These are phyloP conservation scores for Synchiropus splendidus DNA, from an alignment of 2,113 vertebrate species.

Conservation along the genomic window DNA sequence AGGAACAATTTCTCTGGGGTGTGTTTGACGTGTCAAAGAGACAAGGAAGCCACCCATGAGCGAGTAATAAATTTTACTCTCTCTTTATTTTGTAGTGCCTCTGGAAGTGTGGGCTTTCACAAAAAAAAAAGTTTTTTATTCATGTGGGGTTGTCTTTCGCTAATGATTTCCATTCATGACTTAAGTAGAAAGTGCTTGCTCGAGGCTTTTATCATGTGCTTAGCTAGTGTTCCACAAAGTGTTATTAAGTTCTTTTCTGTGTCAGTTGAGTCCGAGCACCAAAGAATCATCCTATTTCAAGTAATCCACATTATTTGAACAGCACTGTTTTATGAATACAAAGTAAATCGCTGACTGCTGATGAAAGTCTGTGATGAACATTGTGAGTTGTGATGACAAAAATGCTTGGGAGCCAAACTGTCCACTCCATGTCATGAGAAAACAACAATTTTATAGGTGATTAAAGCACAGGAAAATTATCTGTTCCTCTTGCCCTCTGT, in stretches of 20 bases:
- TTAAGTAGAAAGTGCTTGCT: constrained; percentile 28
- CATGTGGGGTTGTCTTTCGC: constrained; percentile 30
- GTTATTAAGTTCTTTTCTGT: not conserved
- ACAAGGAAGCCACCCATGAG: constrained; percentile 54
- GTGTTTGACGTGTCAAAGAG: constrained; percentile 50
- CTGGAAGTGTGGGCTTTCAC: constrained; percentile 38
- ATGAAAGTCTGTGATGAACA: too few species aligned
- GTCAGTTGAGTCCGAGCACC: constrained; percentile 15
- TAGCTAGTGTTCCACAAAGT: not conserved
- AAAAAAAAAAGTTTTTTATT: constrained; percentile 44
- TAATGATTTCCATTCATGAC: constrained; percentile 48
- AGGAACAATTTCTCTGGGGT: constrained; percentile 46
- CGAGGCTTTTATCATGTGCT: constrained; percentile 13
- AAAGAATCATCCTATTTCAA: too few species aligned
- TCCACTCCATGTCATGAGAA: too few species aligned
- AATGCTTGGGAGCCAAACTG: too few species aligned
- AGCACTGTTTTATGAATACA: too few species aligned
- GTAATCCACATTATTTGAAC: too few species aligned
- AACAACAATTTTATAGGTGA: too few species aligned
- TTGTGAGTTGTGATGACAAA: too few species aligned
- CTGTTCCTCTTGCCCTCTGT: too few species aligned
- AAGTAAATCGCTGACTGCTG: too few species aligned
- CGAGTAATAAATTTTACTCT: constrained; percentile 20
- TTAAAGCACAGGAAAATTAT: too few species aligned
- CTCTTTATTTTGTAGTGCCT: constrained; percentile 28